Evolutionary conservation across 2,113 vertebrate species (phyloP).

Genomic region (Elaphurus davidianus): DNA sequence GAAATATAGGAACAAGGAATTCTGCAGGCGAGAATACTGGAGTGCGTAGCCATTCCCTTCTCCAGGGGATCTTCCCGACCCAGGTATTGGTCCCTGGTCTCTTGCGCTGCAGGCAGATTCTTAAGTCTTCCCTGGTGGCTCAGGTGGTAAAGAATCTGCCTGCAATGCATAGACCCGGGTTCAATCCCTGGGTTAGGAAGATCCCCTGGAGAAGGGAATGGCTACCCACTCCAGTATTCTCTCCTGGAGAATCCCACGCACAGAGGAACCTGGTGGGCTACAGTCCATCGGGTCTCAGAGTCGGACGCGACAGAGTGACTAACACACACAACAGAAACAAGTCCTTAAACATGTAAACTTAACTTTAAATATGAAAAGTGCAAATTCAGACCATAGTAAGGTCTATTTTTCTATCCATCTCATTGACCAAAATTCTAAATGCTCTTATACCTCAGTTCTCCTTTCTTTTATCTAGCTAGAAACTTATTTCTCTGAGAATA

Average conservation of each 20-base stretch:
- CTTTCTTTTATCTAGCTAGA: conserved; percentile 6
- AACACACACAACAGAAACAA: background rate
- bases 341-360: background rate
- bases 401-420: background rate
- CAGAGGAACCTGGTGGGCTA: background rate
- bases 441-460: background rate
- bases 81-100: background rate
- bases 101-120: background rate
- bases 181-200: background rate
- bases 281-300: background rate
- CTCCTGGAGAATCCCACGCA: background rate
- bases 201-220: background rate
- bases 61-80: background rate
- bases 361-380: background rate
- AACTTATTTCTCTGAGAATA: background rate
- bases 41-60: background rate
- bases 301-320: background rate
- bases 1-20: background rate
- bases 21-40: background rate
- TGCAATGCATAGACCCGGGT: background rate
- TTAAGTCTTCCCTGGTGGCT: background rate
- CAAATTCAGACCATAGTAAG: background rate
- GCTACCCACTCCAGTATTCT: background rate
- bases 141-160: background rate
- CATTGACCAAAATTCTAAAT: background rate